These are phyloP conservation scores for Pollachius pollachius DNA, from an alignment of 2,113 vertebrate species.

Conservation along the genomic window DNA sequence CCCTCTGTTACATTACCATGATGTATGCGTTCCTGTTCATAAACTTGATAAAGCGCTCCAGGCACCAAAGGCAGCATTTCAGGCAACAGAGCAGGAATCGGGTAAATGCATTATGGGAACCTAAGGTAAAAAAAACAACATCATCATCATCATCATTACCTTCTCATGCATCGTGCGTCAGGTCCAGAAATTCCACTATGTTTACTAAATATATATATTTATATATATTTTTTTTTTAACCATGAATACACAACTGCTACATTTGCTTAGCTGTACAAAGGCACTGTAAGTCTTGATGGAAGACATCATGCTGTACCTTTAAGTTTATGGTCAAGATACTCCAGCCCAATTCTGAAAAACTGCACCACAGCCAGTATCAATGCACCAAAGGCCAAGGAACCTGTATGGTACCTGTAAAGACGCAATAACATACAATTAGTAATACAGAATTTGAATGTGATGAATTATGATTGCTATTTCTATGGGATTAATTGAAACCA, in stretches of 20 bases:
- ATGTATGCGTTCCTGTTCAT: constrained; percentile 97
- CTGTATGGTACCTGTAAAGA: constrained; percentile 87
- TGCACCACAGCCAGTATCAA: constrained; percentile 88
- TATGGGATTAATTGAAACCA: too few relatives aligned
- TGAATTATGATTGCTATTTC: too few relatives aligned
- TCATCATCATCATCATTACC: background rate
- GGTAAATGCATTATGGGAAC: constrained; percentile 76
- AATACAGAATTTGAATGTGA: too few relatives aligned
- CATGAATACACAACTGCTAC: background rate
- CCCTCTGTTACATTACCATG: constrained; percentile 76
- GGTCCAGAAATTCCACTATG: background rate
- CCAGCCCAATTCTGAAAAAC: constrained; percentile 81
- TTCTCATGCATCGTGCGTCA: too few relatives aligned
- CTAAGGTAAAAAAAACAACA: constrained; percentile 57
- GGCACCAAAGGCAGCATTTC: constrained; percentile 96
- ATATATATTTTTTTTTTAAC: background rate
- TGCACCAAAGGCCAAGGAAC: constrained; percentile 92
- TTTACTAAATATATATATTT: background rate
- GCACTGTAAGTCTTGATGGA: background rate
- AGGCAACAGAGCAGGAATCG: constrained; percentile 89
- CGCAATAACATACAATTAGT: background rate
- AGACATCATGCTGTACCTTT: constrained; percentile 73
- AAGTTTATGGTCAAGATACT: constrained; percentile 87
- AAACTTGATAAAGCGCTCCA: constrained; percentile 92
- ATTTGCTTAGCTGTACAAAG: background rate